Evolutionary conservation across 2,113 vertebrate species (phyloP).

Genomic region (Pseudolaguvia tuberculata): DNA sequence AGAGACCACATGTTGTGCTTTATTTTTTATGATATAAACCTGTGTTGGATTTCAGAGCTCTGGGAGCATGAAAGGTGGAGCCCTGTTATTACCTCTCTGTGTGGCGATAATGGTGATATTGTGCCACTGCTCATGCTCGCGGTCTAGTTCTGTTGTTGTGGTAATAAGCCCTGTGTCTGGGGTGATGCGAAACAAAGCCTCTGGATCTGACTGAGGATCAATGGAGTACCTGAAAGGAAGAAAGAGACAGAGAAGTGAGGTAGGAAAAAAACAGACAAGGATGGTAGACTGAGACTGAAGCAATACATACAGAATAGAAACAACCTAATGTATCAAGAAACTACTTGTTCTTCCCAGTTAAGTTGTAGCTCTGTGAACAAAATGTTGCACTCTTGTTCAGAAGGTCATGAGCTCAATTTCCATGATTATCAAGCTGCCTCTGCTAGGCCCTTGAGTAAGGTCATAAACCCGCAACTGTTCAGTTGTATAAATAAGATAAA

Average conservation of each 20-base stretch:
- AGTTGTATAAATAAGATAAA: too few relatives aligned
- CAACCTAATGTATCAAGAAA: too few relatives aligned
- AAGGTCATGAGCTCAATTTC: too few relatives aligned
- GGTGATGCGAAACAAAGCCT: slow-evolving; percentile 78
- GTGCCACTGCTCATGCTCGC: slow-evolving; percentile 80
- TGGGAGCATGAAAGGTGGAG: not conserved
- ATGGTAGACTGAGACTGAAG: not conserved
- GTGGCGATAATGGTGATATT: slow-evolving; percentile 83
- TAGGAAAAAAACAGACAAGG: slow-evolving; percentile 31
- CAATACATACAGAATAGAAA: too few relatives aligned
- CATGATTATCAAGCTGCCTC: too few relatives aligned
- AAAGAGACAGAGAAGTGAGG: slow-evolving; percentile 35
- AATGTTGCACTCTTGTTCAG: too few relatives aligned
- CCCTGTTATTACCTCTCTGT: slow-evolving; percentile 70
- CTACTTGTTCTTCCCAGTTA: too few relatives aligned
- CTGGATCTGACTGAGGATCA: slow-evolving; percentile 80
- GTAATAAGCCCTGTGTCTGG: slow-evolving; percentile 79
- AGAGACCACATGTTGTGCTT: not conserved
- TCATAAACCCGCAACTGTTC: too few relatives aligned
- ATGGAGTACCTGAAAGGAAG: slow-evolving; percentile 75
- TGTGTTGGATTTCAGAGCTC: not conserved
- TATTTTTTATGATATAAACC: not conserved
- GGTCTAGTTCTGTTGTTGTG: slow-evolving; percentile 77
- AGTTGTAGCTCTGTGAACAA: too few relatives aligned
- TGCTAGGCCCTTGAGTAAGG: too few relatives aligned